Base-by-base conservation (phyloP, 2,113 vertebrate species). In the Carassius gibelio region DNA sequence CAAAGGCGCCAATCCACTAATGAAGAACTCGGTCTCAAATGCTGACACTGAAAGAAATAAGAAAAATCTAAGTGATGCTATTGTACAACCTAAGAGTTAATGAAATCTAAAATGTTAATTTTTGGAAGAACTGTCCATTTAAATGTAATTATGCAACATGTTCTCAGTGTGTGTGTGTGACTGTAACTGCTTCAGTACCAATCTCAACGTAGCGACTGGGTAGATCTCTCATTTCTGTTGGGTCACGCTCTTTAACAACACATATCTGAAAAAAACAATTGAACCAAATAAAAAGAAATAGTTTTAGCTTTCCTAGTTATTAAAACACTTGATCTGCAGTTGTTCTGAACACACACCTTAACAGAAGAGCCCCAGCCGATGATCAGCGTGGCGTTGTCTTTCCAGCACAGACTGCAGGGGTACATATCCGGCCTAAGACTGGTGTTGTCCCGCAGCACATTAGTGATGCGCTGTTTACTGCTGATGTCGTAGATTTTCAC, bases 181-280 rank as follows among this genome's bases (percentile, higher is more conserved):
- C 21, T 48, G 21, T 38, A 71, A 71, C 2, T 42, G 76, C 8
- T 38, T 34, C 9, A 4, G 2, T 72, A 99, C 98, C 96, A 92
- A 99, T 99, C 94, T 99, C 98, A 89, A 99, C 98, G 0, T 99
- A 99, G 86, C 98, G 97, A 86, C 94, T 98, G 6, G 98, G 98
- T 62, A 99, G 93, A 88, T 99, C 98, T 88, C 98, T 94, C 92
- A 99, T 94, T 90, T 99, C 98, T 72, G 96, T 95, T 48, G 96
- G 96, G 84, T 98, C 97, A 45, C 98, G 93, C 81, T 99, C 97
- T 90, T 99, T 99, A 55, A 99, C 98, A 0, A 94, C 94, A 90
- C 98, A 99, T 77, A 99, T 96, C 98, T 99, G 91, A 83, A 88
- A 92, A 86, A 93, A 86, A 68, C 21, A 77, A 21, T 61, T 55